These are phyloP conservation scores for Gastrophysa polygoni DNA, from an alignment of 2,888 invertebrate species.

Conservation along the genomic window DNA sequence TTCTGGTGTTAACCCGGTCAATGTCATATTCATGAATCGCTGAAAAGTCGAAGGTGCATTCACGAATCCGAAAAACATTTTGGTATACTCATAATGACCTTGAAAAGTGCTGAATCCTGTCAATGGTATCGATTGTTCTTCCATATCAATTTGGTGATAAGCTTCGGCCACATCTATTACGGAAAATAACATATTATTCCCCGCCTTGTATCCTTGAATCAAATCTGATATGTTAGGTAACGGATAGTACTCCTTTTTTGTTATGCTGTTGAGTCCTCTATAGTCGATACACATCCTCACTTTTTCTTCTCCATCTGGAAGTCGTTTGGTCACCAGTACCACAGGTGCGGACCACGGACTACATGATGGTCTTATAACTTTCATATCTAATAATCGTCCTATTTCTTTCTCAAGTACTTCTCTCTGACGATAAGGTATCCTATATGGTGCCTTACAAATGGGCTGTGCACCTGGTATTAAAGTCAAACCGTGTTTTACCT, in stretches of 20 bases:
- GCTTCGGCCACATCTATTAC: constrained; percentile 27
- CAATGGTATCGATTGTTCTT: constrained; percentile 16
- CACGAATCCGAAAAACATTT: constrained; percentile 29
- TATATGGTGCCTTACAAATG: constrained; percentile 17
- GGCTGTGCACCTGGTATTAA: constrained; percentile 17
- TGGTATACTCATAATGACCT: constrained; percentile 28
- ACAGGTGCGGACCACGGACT: constrained; percentile 26
- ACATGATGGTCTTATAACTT: constrained; percentile 21
- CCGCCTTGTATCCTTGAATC: constrained; percentile 18
- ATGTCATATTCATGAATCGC: constrained; percentile 26
- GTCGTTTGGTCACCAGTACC: constrained; percentile 19
- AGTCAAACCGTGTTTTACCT: constrained; percentile 14
- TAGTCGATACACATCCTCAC: constrained; percentile 26
- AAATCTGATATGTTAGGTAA: constrained; percentile 16
- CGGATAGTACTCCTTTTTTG: constrained; percentile 21
- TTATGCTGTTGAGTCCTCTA: constrained; percentile 16
- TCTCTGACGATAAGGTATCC: constrained; percentile 22
- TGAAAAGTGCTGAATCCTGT: constrained; percentile 26
- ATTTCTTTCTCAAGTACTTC: constrained; percentile 18
- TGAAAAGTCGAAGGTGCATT: constrained; percentile 28
- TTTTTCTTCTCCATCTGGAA: constrained; percentile 22
- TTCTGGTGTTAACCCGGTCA: constrained; percentile 19
- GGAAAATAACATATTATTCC: constrained; percentile 15
- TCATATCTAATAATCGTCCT: constrained; percentile 12
- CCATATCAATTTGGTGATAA: constrained; percentile 26